These are phyloP conservation scores for Pterostichus niger DNA, from an alignment of 2,888 invertebrate genomes.

Conservation along the genomic window DNA sequence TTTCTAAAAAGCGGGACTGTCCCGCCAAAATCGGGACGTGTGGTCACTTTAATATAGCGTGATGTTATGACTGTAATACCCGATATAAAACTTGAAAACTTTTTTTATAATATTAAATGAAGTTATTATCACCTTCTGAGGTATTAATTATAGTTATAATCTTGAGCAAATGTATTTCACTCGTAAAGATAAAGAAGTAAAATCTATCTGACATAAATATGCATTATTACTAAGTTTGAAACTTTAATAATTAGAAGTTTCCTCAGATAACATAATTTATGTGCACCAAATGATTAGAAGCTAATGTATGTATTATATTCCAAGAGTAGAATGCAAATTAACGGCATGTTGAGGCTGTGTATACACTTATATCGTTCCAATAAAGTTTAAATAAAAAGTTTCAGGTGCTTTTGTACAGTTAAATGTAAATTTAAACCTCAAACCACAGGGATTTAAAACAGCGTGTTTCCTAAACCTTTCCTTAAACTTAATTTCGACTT, in stretches of 20 bases:
- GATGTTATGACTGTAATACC: no score
- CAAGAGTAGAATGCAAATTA: constrained; percentile 19
- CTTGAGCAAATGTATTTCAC: background rate
- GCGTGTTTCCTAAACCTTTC: constrained; percentile 16
- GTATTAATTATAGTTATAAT: background rate
- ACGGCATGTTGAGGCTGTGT: constrained; percentile 17
- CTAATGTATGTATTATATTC: constrained; percentile 41
- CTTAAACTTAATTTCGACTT: constrained; percentile 36
- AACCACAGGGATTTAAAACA: constrained; percentile 1
- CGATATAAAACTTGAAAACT: no score
- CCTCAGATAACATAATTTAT: constrained; percentile 36
- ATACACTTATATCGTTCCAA: constrained; percentile 40
- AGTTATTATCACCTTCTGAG: background rate
- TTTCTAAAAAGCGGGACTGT: no score
- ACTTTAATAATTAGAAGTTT: constrained; percentile 41
- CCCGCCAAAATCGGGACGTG: no score
- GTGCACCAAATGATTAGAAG: constrained; percentile 32
- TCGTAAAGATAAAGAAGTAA: constrained; percentile 9
- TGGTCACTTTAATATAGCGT: no score
- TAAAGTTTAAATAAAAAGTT: constrained; percentile 27
- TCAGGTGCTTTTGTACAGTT: constrained; percentile 24
- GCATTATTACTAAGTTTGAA: constrained; percentile 29
- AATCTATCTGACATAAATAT: constrained; percentile 13
- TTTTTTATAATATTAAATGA: no score
- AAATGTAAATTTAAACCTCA: constrained; percentile 32